These are phyloP conservation scores for Trinorchestia longiramus DNA, from an alignment of 1,140 invertebrate species.

Conservation along the genomic window DNA sequence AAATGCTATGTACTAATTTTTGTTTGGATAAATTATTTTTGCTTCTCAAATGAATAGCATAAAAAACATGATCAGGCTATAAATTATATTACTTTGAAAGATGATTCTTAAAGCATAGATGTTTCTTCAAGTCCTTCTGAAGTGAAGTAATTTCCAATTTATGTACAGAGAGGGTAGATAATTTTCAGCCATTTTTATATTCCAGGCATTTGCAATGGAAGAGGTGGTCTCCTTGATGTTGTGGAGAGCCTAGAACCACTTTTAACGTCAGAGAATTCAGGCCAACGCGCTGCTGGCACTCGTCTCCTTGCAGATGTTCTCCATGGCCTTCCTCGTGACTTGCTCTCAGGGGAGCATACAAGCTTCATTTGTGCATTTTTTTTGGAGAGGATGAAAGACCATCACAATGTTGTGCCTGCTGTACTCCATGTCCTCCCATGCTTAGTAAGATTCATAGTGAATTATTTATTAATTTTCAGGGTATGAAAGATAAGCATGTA, in stretches of 20 bases:
- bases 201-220: slow-evolving; percentile 62
- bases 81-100: too few relatives aligned
- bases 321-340: slow-evolving; percentile 74
- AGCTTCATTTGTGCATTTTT: slow-evolving; percentile 81
- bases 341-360: slow-evolving; percentile 76
- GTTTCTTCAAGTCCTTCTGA: too few relatives aligned
- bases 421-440: slow-evolving; percentile 75
- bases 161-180: not conserved
- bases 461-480: not conserved
- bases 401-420: slow-evolving; percentile 81
- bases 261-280: slow-evolving; percentile 75
- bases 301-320: slow-evolving; percentile 77
- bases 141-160: not conserved
- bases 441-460: not conserved
- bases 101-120: too few relatives aligned
- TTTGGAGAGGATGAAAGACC: slow-evolving; percentile 82
- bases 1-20: too few relatives aligned
- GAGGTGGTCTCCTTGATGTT: slow-evolving; percentile 69
- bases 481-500: too few relatives aligned
- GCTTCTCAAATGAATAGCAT: too few relatives aligned
- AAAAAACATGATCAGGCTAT: too few relatives aligned
- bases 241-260: slow-evolving; percentile 77
- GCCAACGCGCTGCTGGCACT: slow-evolving; percentile 76
- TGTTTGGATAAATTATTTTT: too few relatives aligned
- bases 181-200: not conserved